Evolutionary conservation across 2,797 vertebrate genomes (phyloP), one percentile per base, ranked within the genome.

Genomic region (Zenarchopterus dispar): DNA sequence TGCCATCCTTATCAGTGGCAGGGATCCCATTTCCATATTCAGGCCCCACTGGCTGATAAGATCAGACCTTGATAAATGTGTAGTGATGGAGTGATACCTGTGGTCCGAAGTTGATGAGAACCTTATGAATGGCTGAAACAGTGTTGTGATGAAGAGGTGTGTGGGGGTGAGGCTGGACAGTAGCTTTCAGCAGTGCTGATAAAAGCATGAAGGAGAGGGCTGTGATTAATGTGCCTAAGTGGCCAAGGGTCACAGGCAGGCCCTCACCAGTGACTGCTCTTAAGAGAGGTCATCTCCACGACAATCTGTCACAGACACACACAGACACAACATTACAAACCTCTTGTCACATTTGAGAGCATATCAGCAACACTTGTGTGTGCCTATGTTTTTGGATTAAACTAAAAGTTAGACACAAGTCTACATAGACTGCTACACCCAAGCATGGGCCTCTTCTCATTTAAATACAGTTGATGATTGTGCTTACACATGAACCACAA

Each of bases 11-110:
- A 97, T 96, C 95, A 91, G 80, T 94, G 94, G 93, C 95, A 95
- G 94, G 92, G 94, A 97, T 97, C 96, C 93, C 93, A 96, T 99
- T 99, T 99, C 96, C 96, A 98, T 98, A 98, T 96, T 96, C 96
- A 90, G 94, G 93, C 93, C 93, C 92, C 86, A 91, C 86, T 87
- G 84, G 71, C 86, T 95, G 96, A 98, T 97, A 98, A 96, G 93
- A 91, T 90, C 77, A 80, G 87, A 77, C 84, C 90, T 94, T 97
- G 97, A 99, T 98, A 96, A 99, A 98, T 96, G 95, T 93, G 90
- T 90, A 93, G 92, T 86, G 96, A 97, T 96, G 94, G 91, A 91
- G 93, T 94, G 96, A 98, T 98, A 98, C 95, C 94, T 96, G 95
- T 91, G 92, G 95, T 93, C 81, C 57, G 69, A 72, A 73, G 92